A percentile compares a stretch with the other conserved stretches of the same genome.
phyloP scores from a whole-genome alignment of 2,888 invertebrate genomes.

The Ischnus inquisitorius region DNA sequence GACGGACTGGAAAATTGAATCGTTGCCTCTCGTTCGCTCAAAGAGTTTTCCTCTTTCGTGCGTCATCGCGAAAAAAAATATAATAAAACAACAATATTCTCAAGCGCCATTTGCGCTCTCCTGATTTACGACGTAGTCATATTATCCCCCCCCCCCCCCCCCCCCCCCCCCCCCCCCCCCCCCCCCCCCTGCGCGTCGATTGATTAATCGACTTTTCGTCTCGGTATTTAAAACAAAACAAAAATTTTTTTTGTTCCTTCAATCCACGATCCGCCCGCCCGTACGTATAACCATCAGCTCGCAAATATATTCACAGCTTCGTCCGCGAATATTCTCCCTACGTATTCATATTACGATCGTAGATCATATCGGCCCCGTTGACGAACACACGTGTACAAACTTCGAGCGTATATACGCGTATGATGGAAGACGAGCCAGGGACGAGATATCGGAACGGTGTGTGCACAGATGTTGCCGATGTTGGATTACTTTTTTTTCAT shows the following conservation, averaged over 20 bases:
- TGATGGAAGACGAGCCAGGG: constrained; percentile 21
- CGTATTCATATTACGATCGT: constrained; percentile 55
- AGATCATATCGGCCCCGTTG: constrained; percentile 50
- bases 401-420: constrained; percentile 31
- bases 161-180: too few relatives aligned
- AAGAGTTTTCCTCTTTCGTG: background rate
- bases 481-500: constrained; percentile 40
- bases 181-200: constrained; percentile 41
- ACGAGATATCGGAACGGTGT: constrained; percentile 57
- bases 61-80: background rate
- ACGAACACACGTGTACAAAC: constrained; percentile 68
- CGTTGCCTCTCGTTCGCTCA: constrained; percentile 11
- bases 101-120: constrained; percentile 20
- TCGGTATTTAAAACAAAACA: background rate
- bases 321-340: constrained; percentile 31
- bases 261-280: background rate
- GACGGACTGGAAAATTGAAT: constrained; percentile 61
- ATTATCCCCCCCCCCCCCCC: too few relatives aligned
- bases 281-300: constrained; percentile 4
- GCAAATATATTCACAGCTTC: constrained; percentile 44
- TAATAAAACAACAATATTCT: constrained; percentile 28
- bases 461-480: constrained; percentile 69
- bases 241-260: constrained; percentile 11
- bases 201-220: constrained; percentile 57
- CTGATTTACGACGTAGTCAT: constrained; percentile 40